These are phyloP conservation scores for Parauchenoglanis ngamensis DNA, from an alignment of 2,797 vertebrate genomes.

Conservation along the genomic window DNA sequence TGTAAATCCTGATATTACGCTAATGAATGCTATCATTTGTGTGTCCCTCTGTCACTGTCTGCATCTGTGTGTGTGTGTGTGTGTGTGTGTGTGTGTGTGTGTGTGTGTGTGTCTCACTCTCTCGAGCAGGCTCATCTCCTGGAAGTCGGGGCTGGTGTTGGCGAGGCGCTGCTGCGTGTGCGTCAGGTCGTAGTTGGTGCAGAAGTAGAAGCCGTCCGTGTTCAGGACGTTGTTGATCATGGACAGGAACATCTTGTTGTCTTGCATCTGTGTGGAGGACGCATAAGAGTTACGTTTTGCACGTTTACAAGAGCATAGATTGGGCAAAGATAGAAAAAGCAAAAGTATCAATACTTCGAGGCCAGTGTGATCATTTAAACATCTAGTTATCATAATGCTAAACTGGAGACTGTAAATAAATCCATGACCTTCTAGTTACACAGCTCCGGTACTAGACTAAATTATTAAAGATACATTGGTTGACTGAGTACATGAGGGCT, in stretches of 20 bases:
- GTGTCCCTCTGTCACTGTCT: neutral
- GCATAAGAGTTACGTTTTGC: neutral
- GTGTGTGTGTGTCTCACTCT: slow-evolving; percentile 78
- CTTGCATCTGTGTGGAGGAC: slow-evolving; percentile 80
- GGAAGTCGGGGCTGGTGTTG: slow-evolving; percentile 97
- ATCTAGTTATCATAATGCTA: neutral
- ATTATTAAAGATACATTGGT: neutral
- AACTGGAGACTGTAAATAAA: neutral
- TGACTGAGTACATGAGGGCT: neutral
- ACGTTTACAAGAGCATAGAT: neutral
- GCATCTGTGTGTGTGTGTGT: neutral
- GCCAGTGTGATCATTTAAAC: neutral
- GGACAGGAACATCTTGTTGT: slow-evolving; percentile 92
- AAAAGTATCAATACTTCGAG: neutral
- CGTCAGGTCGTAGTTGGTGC: slow-evolving; percentile 91
- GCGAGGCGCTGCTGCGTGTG: slow-evolving; percentile 92
- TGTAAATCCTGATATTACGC: neutral
- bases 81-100: slow-evolving; percentile 7
- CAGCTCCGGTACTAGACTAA: neutral
- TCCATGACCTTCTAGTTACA: neutral
- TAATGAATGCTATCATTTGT: too few species aligned
- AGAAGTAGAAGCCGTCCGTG: slow-evolving; percentile 97
- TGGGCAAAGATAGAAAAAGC: neutral
- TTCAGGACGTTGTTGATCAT: slow-evolving; percentile 92
- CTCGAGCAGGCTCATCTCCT: slow-evolving; percentile 97